Percentiles rank a stretch among this genome's conserved stretches.
These are phyloP conservation scores for Rotaria socialis DNA, from an alignment of 2,888 invertebrate genomes.

Conservation along the genomic window DNA sequence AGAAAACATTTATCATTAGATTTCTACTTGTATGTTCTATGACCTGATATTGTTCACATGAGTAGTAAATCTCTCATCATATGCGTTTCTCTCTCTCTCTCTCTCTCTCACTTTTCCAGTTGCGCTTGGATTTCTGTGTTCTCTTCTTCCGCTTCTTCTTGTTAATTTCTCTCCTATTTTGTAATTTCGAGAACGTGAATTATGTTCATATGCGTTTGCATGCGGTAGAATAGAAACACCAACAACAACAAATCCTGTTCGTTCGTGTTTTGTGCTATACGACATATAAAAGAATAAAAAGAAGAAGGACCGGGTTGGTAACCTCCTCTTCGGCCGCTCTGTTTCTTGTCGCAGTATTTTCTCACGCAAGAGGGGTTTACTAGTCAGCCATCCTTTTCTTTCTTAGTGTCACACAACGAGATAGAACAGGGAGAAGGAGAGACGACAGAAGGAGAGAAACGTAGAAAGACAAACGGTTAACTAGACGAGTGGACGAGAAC, in stretches of 20 bases:
- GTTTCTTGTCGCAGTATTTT: neutral
- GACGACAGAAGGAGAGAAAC: neutral
- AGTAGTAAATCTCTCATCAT: neutral
- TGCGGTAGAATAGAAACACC: neutral
- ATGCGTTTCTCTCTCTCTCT: neutral
- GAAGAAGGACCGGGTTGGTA: neutral
- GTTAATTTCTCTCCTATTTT: neutral
- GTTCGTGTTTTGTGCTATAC: neutral
- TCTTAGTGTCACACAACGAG: neutral
- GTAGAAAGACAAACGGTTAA: conserved; percentile 12
- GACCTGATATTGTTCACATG: neutral
- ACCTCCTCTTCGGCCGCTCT: neutral
- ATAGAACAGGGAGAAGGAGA: neutral
- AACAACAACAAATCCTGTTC: neutral
- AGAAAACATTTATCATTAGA: neutral
- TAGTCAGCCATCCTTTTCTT: neutral
- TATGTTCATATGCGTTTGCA: neutral
- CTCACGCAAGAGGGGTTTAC: neutral
- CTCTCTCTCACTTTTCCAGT: neutral
- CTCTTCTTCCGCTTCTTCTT: neutral
- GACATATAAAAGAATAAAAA: neutral
- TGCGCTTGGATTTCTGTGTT: neutral
- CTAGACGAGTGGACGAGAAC: neutral
- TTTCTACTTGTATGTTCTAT: neutral
- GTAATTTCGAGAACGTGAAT: conserved; percentile 10